These are phyloP conservation scores for Balearica regulorum DNA, from an alignment of 2,797 vertebrate species.

Conservation along the genomic window DNA sequence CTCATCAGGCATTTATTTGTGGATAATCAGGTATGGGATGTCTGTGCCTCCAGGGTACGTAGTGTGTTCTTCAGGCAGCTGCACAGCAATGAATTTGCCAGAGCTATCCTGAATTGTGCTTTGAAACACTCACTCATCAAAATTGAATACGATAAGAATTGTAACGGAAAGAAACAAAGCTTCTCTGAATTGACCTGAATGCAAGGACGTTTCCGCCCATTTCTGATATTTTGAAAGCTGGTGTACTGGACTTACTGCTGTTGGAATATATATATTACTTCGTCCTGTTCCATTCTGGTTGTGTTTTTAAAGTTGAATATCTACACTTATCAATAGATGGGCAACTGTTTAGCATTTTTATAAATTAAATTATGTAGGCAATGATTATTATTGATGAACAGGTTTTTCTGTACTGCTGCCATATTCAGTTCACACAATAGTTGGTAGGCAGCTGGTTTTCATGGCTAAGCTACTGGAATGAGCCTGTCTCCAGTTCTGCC, in stretches of 20 bases:
- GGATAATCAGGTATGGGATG: not conserved
- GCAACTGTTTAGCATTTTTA: not conserved
- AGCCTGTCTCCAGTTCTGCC: not conserved
- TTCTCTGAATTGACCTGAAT: not conserved
- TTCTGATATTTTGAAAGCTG: not conserved
- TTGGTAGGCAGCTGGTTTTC: not conserved
- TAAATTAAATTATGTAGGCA: not conserved
- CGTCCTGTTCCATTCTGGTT: not conserved
- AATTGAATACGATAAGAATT: not conserved
- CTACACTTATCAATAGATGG: not conserved
- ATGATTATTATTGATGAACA: not conserved
- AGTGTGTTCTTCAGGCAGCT: not conserved
- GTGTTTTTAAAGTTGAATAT: not conserved
- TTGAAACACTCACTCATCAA: not conserved
- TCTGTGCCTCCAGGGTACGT: not conserved
- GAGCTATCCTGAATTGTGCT: not conserved
- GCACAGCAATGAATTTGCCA: not conserved
- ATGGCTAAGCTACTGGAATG: not conserved
- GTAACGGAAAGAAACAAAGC: not conserved
- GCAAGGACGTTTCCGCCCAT: not conserved
- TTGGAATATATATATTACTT: not conserved
- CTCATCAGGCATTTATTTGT: not conserved
- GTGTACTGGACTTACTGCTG: not conserved
- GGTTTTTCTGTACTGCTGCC: not conserved
- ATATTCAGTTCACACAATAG: not conserved